Base-by-base conservation (phyloP, 2,113 vertebrate species). In the Dissostichus mawsoni region DNA sequence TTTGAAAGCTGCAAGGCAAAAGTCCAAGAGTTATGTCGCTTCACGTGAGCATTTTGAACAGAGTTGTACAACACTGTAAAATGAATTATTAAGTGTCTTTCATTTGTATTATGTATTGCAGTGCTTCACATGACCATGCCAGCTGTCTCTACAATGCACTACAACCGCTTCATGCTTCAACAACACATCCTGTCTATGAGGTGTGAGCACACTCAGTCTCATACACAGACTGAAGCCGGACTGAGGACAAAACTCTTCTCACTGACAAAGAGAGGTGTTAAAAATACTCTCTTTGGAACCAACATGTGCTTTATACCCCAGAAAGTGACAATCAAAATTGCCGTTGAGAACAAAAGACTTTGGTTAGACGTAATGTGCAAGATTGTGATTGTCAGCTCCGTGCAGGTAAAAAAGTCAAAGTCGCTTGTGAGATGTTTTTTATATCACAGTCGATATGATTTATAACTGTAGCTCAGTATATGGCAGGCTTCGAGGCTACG, bases 1-100 rank as follows among this genome's bases (percentile, higher is more conserved):
- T 79, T 76, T 85, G 69, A 73, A 84, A 85, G 74, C 58, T 23
- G 10, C 50, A 80, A 59, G 76, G 41, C 45, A 57, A 79, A 74
- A 74, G 52, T 84, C 72, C 69, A 82, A 61, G 51, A 64, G 65
- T 69, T 62, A 68, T 78, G 77, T 41, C 69, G 6, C 23, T 80
- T 56, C 78, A 66, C 63, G 33, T 65, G 87, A 90, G 77, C 82
- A 74, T 92, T 85, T 70, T 85, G 82, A 93, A 90, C 82, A 83
- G 81, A 90, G 69, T 63, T 95, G 94, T 95, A 95, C 81, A 94
- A 94, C 86, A 93, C 90, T 94, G 91, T 93, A 85, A 91, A 76
- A 85, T 89, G 69, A 76, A 71, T 80, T 80, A 85, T 76, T 86
- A 85, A 76, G 82, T 91, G 89, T 94, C 68, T 91, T 93, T 90